These are phyloP conservation scores for Arctia plantaginis DNA, from an alignment of 2,888 invertebrate genomes.

Conservation along the genomic window DNA sequence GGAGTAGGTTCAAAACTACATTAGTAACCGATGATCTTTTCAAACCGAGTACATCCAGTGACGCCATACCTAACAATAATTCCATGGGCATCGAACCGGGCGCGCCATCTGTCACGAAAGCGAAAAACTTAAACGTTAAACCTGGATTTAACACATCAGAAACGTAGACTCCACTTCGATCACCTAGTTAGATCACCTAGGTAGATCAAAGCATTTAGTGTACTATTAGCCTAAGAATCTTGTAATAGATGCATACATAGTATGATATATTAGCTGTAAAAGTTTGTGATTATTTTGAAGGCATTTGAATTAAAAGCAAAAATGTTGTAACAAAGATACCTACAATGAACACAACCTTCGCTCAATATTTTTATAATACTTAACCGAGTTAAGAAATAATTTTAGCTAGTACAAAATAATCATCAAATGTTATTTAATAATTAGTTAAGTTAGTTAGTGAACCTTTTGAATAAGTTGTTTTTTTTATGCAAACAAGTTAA, in stretches of 20 bases:
- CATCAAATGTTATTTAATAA: not conserved
- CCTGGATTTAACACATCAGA: conserved; percentile 75
- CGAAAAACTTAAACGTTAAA: conserved; percentile 69
- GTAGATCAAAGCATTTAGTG: conserved; percentile 3
- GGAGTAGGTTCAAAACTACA: conserved; percentile 79
- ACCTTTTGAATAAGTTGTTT: not conserved
- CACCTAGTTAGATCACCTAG: not conserved
- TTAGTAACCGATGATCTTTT: conserved; percentile 72
- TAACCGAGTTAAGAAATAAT: not conserved
- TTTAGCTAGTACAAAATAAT: not conserved
- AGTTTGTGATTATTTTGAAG: not conserved
- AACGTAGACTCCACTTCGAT: conserved; percentile 35
- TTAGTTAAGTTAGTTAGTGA: not conserved
- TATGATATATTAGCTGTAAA: not conserved
- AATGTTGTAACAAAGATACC: conserved; percentile 1
- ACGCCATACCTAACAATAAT: conserved; percentile 62
- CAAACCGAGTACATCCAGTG: conserved; percentile 62
- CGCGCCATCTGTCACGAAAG: conserved; percentile 72
- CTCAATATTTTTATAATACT: not conserved
- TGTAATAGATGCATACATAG: conserved; percentile 4
- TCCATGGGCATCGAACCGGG: conserved; percentile 39
- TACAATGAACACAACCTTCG: not conserved
- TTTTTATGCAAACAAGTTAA: not conserved
- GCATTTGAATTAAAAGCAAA: not conserved
- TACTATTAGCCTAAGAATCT: not conserved